Base-by-base conservation (phyloP, 2,797 vertebrate genomes). In the Borostomias antarcticus region DNA sequence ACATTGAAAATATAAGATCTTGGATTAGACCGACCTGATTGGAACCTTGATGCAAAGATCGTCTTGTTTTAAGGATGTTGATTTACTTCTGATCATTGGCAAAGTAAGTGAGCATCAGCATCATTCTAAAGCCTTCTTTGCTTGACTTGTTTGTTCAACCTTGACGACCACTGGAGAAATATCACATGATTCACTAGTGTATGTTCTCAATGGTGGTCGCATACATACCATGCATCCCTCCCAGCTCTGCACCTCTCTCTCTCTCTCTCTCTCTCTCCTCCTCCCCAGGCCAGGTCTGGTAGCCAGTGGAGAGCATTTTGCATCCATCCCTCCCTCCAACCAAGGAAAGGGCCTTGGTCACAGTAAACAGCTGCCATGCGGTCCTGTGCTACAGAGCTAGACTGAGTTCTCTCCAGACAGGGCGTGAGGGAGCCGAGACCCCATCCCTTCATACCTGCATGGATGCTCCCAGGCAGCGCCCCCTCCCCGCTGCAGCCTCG, bases 321-420 rank as follows among this genome's bases (percentile, higher is more conserved):
- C 84, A 77, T 90, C 85, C 88, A 87, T 87, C 72, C 83, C 79
- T 76, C 70, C 69, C 85, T 73, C 84, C 81, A 80, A 75, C 73
- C 53, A 74, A 85, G 87, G 72, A 78, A 79, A 77, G 72, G 77
- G 89, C 73, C 76, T 73, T 77, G 82, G 85, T 85, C 87, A 82
- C 70, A 82, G 74, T 75, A 85, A 91, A 89, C 91, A 90, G 86
- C 89, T 90, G 89, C 85, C 86, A 81, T 62, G 80, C 85, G 80
- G 84, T 89, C 81, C 73, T 83, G 74, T 76, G 78, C 63, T 81
- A 78, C 79, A 63, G 82, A 76, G 68, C 76, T 26, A 75, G 62
- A 71, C 79, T 79, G 79, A 87, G 76, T 79, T 79, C 78, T 85
- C 83, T 83, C 88, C 85, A 87, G 83, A 82, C 70, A 83, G 76